These are phyloP conservation scores for Platyura marginata DNA, from an alignment of 1,140 invertebrate species.

Conservation along the genomic window DNA sequence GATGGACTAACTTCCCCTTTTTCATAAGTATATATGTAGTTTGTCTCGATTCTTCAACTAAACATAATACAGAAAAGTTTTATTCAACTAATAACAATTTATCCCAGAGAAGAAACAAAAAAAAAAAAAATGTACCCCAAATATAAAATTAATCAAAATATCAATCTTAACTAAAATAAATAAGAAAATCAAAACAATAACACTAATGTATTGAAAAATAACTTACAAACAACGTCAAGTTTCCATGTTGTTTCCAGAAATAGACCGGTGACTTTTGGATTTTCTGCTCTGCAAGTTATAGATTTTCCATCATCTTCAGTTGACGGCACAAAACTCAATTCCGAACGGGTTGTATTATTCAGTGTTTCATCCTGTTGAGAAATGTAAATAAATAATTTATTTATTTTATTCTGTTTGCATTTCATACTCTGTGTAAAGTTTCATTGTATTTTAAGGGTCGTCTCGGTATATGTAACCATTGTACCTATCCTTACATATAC, in stretches of 20 bases:
- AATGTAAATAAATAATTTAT: not conserved
- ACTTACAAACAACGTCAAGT: conserved; percentile 78
- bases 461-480: too few relatives aligned
- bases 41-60: not conserved
- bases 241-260: conserved; percentile 67
- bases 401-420: too few relatives aligned
- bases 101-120: not conserved
- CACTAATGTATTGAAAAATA: too few relatives aligned
- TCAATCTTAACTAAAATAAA: not conserved
- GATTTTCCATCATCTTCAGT: conserved; percentile 73
- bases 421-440: too few relatives aligned
- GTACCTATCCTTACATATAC: too few relatives aligned
- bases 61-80: not conserved
- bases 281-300: conserved; percentile 70
- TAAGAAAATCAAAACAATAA: too few relatives aligned
- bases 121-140: too few relatives aligned
- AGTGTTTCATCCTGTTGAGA: conserved; percentile 47
- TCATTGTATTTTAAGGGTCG: too few relatives aligned
- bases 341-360: conserved; percentile 68
- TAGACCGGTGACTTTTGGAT: conserved; percentile 64
- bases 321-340: conserved; percentile 63
- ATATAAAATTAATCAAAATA: too few relatives aligned
- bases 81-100: too few relatives aligned
- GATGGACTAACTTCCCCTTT: too few relatives aligned
- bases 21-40: too few relatives aligned